These are phyloP conservation scores for Baccha elongata DNA, from an alignment of 2,888 invertebrate genomes.

Conservation along the genomic window DNA sequence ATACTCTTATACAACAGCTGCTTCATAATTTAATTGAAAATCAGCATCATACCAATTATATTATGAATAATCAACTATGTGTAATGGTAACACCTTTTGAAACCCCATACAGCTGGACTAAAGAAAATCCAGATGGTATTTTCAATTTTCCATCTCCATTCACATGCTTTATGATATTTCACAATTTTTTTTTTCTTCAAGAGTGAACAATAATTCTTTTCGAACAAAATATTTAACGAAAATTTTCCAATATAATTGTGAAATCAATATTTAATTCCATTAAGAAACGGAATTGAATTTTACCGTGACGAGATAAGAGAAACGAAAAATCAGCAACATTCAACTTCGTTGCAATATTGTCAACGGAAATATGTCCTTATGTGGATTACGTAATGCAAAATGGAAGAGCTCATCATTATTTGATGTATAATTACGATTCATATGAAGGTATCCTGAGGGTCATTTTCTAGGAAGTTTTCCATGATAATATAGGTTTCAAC, in stretches of 20 bases:
- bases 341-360: no score
- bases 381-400: no score
- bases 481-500: no score
- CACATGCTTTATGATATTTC: not conserved
- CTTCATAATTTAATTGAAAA: constrained; percentile 42
- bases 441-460: no score
- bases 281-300: constrained; percentile 20
- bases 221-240: no score
- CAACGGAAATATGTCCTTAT: no score
- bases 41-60: constrained; percentile 38
- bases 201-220: no score
- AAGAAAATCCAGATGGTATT: not conserved
- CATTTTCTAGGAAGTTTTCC: no score
- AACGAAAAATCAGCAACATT: not conserved
- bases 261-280: constrained; percentile 15
- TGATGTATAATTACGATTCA: no score
- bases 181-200: no score
- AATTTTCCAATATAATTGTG: not conserved
- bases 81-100: constrained; percentile 20
- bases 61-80: constrained; percentile 32
- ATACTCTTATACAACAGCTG: constrained; percentile 32
- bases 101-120: not conserved
- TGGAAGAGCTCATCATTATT: no score
- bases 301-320: constrained; percentile 1
- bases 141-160: not conserved